These are phyloP conservation scores for Ischnura elegans DNA, from an alignment of 2,888 invertebrate genomes.

Conservation along the genomic window DNA sequence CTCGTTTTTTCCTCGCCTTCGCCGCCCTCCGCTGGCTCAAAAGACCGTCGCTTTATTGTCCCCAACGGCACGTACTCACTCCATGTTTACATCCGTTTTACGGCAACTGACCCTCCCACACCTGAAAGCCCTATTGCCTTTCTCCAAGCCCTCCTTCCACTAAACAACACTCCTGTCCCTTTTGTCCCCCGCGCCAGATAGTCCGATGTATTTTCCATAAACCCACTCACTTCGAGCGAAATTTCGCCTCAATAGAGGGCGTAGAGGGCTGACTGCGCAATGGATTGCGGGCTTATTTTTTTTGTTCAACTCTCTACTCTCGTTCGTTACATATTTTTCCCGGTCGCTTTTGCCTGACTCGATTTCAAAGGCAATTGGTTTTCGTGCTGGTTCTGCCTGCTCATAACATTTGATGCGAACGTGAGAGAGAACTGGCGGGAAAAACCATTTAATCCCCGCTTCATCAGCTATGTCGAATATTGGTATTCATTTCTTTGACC, in stretches of 20 bases:
- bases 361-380: background rate
- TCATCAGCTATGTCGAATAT: background rate
- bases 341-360: background rate
- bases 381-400: background rate
- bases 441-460: conserved; percentile 6
- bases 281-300: background rate
- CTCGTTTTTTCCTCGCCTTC: background rate
- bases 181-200: background rate
- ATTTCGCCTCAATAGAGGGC: background rate
- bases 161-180: background rate
- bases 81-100: conserved; percentile 31
- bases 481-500: background rate
- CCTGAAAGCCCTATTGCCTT: background rate
- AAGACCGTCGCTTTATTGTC: background rate
- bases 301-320: background rate
- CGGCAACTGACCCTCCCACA: background rate
- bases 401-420: background rate
- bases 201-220: background rate
- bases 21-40: background rate
- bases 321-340: background rate
- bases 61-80: background rate
- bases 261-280: background rate
- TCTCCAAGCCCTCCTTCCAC: background rate
- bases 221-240: background rate
- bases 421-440: background rate